Evolutionary conservation across 2,888 invertebrate genomes (phyloP).

Genomic region (Elegia similella): DNA sequence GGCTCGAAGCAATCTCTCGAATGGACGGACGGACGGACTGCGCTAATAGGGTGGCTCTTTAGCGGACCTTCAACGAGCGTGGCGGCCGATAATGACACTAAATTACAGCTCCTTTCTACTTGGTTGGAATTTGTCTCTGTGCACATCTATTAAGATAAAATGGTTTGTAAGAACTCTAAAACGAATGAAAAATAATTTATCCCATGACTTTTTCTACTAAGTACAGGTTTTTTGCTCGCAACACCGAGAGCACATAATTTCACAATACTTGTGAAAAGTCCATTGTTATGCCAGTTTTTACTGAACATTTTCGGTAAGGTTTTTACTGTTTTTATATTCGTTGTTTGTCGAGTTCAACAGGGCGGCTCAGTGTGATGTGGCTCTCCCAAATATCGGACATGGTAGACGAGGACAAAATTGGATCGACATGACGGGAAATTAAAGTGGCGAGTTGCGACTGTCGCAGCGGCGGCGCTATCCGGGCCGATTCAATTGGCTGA

Average conservation of each 20-base stretch:
- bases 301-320: neutral
- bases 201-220: neutral
- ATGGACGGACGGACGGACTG: constrained; percentile 10
- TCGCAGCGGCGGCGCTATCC: constrained; percentile 22
- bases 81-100: constrained; percentile 2
- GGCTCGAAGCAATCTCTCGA: constrained; percentile 8
- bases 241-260: neutral
- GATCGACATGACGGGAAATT: constrained; percentile 41
- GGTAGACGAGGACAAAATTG: constrained; percentile 21
- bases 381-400: constrained; percentile 1
- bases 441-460: constrained; percentile 30
- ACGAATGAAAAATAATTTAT: neutral
- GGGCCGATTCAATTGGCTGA: constrained; percentile 26
- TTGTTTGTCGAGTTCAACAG: neutral
- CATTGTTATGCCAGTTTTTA: neutral
- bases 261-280: neutral
- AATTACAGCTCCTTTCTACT: neutral
- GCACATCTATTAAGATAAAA: neutral
- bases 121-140: neutral
- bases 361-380: neutral
- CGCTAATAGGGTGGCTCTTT: constrained; percentile 17
- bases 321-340: neutral
- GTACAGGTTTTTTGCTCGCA: neutral
- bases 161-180: too few relatives aligned
- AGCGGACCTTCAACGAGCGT: constrained; percentile 3